A percentile compares a stretch with the other conserved stretches of the same genome.
Conservation (phyloP, 2,113 vertebrate genomes). For the Candoia aspera region DNA sequence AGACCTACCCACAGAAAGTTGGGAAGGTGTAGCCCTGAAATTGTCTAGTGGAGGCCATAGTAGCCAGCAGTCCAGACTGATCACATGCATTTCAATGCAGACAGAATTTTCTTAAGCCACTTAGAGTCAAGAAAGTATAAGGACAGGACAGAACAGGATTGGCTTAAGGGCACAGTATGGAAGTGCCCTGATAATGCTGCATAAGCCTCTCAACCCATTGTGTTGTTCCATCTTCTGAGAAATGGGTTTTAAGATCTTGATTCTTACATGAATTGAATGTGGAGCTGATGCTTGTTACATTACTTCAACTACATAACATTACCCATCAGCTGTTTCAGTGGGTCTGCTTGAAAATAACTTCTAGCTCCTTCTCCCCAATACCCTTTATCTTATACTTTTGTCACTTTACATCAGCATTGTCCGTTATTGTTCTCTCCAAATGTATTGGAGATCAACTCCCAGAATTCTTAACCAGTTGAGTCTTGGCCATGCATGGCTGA, state of each 20-base stretch:
- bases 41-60: background rate
- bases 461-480: background rate
- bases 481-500: background rate
- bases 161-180: too few relatives aligned
- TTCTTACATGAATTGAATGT: background rate
- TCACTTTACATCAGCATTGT: background rate
- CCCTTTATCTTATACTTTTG: background rate
- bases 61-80: background rate
- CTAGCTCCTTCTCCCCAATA: background rate
- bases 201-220: background rate
- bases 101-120: too few relatives aligned
- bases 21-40: background rate
- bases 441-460: background rate
- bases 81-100: background rate
- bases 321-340: background rate
- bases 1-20: background rate
- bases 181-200: too few relatives aligned
- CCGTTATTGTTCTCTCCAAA: background rate
- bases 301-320: background rate
- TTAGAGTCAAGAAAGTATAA: too few relatives aligned
- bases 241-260: background rate
- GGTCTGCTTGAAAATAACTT: background rate
- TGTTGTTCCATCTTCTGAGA: background rate
- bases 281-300: background rate
- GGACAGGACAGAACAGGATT: too few relatives aligned